Percentiles rank a stretch among this genome's conserved stretches.
Evolutionary conservation across 2,888 invertebrate species (phyloP).

Genomic region (Thumatha senex): DNA sequence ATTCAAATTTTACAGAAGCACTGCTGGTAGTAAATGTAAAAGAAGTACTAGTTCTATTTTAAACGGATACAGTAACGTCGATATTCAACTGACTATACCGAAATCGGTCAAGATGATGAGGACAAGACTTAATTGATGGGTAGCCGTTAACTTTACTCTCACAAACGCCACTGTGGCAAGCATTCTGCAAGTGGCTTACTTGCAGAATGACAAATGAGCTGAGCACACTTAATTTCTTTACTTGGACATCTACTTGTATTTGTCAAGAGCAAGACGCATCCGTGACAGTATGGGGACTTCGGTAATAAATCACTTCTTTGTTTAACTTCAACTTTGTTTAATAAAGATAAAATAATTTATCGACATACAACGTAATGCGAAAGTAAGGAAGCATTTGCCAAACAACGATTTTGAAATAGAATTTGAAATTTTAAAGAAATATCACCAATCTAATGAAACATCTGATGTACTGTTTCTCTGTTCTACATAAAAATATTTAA

Average conservation of each 20-base stretch:
- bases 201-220: constrained; percentile 12
- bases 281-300: constrained; percentile 1
- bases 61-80: background rate
- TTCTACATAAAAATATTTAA: too few species aligned
- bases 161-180: constrained; percentile 3
- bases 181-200: constrained; percentile 15
- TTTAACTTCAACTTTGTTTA: background rate
- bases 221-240: constrained; percentile 10
- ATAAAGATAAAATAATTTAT: background rate
- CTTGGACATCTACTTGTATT: constrained; percentile 1
- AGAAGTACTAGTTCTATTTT: background rate
- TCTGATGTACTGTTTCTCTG: too few species aligned
- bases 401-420: too few species aligned
- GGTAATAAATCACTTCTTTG: constrained; percentile 4
- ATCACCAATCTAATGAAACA: too few species aligned
- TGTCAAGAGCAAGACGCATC: constrained; percentile 1
- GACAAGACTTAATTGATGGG: constrained; percentile 12
- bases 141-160: constrained; percentile 12
- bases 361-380: too few species aligned
- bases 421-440: too few species aligned
- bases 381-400: too few species aligned
- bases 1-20: too few species aligned
- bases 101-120: constrained; percentile 11
- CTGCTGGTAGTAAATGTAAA: too few species aligned
- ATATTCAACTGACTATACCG: background rate